Base-by-base conservation (phyloP, 2,797 vertebrate species). In the Myotis myotis region DNA sequence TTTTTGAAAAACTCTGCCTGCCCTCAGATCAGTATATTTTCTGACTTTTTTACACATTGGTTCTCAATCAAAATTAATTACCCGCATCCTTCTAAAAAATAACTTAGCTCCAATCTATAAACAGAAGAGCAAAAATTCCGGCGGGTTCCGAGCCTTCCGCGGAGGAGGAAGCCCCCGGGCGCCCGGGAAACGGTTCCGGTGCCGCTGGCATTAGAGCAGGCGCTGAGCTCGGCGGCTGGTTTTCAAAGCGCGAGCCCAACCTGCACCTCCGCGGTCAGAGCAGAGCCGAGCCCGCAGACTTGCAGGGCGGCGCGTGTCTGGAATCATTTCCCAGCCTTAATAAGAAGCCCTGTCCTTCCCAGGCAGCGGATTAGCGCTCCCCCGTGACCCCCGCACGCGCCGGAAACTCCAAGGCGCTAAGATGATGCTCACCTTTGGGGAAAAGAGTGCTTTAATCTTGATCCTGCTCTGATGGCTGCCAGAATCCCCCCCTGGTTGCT, bases 401-500 rank as follows among this genome's bases (percentile, higher is more conserved):
- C 1, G 4, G 89, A 92, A 93, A 41, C 62, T 66, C 89, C 4
- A n/a, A 19, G 71, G 60, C 11, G 6, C 89, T 47, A 66, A 71
- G 72, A 51, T 7, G 49, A 75, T 15, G 93, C 92, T 97, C 96
- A 96, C 91, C 96, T 97, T 96, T 55, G 95, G 95, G 95, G 60
- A 70, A 93, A 89, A 84, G 66, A 95, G 89, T 0, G 80, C 96
- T 97, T 91, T 97, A 89, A 97, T 97, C 95, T 96, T 86, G 90
- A 91, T 93, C 88, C 44, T n/a, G 92, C 75, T 93, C 82, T 19
- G 16, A 93, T 2, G n/a, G 87, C 91, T 47, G 74, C 93, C 76
- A 94, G 93, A 93, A 88, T 47, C 30, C 8, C 60, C 83, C 76
- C 68, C 66, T 2, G 53, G 89, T 44, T 86, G 79, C 53, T 15